Conservation (phyloP, 2,797 vertebrate genomes). For the Chrosomus eos region DNA sequence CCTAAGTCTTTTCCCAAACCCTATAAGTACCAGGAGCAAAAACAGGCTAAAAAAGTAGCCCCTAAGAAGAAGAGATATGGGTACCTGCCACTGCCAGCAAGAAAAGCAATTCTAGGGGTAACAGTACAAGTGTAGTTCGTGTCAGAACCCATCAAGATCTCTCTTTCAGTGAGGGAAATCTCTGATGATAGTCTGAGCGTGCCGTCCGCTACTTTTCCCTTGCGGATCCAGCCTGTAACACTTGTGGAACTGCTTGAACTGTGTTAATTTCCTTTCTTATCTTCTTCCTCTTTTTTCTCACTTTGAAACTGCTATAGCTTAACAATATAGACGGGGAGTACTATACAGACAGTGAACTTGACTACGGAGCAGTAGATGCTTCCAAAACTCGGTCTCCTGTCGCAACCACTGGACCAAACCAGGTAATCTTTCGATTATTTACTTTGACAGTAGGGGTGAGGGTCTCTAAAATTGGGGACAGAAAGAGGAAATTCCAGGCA, state of each 20-base stretch:
- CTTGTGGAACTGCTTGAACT: constrained; percentile 65
- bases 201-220: constrained; percentile 65
- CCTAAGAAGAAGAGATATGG: constrained; percentile 90
- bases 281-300: constrained; percentile 78
- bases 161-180: constrained; percentile 86
- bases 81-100: constrained; percentile 87
- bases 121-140: constrained; percentile 75
- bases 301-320: constrained; percentile 80
- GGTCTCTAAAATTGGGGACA: constrained; percentile 45
- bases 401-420: constrained; percentile 82
- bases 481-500: constrained; percentile 60
- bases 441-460: constrained; percentile 36
- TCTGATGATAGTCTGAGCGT: constrained; percentile 83
- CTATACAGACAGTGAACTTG: constrained; percentile 82
- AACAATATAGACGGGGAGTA: constrained; percentile 91
- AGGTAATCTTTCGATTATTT: constrained; percentile 81
- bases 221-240: constrained; percentile 69
- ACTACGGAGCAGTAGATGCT: constrained; percentile 87
- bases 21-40: constrained; percentile 84
- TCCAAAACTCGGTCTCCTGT: constrained; percentile 85
- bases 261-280: constrained; percentile 71
- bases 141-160: constrained; percentile 91
- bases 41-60: constrained; percentile 88
- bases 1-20: constrained; percentile 88
- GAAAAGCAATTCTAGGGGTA: constrained; percentile 91